phyloP scores from a whole-genome alignment of 2,113 vertebrate species.

The Xenopus laevis region DNA sequence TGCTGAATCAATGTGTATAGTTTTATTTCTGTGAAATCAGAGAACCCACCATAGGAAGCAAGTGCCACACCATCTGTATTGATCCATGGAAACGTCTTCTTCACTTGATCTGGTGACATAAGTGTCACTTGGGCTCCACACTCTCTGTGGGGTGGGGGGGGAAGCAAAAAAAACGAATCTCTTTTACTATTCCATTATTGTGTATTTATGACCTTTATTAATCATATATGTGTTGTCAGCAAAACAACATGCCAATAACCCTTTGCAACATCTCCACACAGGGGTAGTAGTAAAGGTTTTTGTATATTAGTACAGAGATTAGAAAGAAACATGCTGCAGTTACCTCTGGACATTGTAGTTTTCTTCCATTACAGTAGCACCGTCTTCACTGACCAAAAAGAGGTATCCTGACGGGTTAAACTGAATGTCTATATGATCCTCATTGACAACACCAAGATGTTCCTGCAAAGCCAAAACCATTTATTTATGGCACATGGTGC shows the following conservation, averaged over 20 bases:
- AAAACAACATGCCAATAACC: too few relatives aligned
- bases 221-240: too few relatives aligned
- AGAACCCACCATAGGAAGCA: conserved; percentile 78
- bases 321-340: neutral
- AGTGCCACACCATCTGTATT: conserved; percentile 75
- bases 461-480: conserved; percentile 60
- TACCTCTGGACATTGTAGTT: conserved; percentile 78
- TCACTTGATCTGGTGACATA: conserved; percentile 78
- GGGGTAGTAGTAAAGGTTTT: too few relatives aligned
- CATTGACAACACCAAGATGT: conserved; percentile 66
- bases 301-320: too few relatives aligned
- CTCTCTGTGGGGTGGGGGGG: conserved; percentile 62
- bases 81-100: conserved; percentile 84
- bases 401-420: conserved; percentile 89
- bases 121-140: conserved; percentile 77
- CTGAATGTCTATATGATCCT: conserved; percentile 79
- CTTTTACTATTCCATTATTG: too few relatives aligned
- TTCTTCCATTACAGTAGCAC: conserved; percentile 72
- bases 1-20: neutral
- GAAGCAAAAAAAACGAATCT: neutral
- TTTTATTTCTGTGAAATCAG: neutral
- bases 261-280: too few relatives aligned
- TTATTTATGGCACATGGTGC: neutral
- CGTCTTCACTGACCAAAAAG: conserved; percentile 72
- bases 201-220: too few relatives aligned